phyloP scores from a whole-genome alignment of 2,113 vertebrate genomes.

The Alces alces region DNA sequence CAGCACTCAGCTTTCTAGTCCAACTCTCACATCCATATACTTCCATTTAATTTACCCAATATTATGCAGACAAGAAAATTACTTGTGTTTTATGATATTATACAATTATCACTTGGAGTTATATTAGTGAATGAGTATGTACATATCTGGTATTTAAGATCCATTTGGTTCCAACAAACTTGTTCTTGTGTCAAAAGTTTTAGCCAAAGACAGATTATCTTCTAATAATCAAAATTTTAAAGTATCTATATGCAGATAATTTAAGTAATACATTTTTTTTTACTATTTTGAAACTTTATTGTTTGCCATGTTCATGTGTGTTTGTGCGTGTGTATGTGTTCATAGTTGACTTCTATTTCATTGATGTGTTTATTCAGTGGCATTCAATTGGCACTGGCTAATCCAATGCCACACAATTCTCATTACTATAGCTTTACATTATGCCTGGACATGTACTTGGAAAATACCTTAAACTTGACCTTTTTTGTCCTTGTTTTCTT shows the following conservation, averaged over 20 bases:
- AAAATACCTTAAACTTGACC: not conserved
- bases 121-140: not conserved
- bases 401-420: not conserved
- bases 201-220: not conserved
- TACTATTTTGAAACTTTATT: not conserved
- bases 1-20: not conserved
- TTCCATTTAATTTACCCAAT: slow-evolving; percentile 61
- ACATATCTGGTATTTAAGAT: not conserved
- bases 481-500: not conserved
- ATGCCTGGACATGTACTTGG: not conserved
- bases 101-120: slow-evolving; percentile 40
- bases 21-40: not conserved
- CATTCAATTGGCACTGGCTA: not conserved
- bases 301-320: not conserved
- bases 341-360: not conserved
- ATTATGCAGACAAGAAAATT: slow-evolving; percentile 64
- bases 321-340: not conserved
- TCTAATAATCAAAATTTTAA: not conserved
- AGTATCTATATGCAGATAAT: not conserved
- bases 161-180: not conserved
- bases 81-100: slow-evolving; percentile 51
- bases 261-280: not conserved
- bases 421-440: not conserved
- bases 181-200: not conserved
- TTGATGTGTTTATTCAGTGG: not conserved